Base-by-base conservation (phyloP, 2,888 invertebrate genomes). In the Euproctis similis region DNA sequence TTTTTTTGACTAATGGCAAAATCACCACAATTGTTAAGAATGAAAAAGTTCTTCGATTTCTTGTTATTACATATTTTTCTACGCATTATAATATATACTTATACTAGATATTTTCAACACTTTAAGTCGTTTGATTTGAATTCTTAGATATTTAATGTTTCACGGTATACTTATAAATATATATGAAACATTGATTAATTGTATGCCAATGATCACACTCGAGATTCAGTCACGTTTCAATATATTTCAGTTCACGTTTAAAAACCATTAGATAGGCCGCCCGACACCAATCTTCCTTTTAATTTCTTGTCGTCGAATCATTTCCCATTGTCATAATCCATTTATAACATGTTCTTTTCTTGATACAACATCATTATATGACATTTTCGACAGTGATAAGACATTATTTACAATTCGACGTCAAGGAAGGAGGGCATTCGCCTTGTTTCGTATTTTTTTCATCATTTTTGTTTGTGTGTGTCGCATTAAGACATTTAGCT, bases 21-120 rank as follows among this genome's bases (percentile, higher is more conserved):
- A 72, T 74, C 75, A 66, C 65, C 73, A 76, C 82, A 82, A 82
- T 82, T 82, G 81, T 82, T 82, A 82, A 81, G 80, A 75, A 66
- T 67, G 54, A 62, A 51, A 53, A 38, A 37, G 28, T 51, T 27
- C 56, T 49, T 39, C 34, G 30, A 33, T 26, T 22, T n/a, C n/a
- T n/a, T n/a, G n/a, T n/a, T n/a, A n/a, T n/a, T 34, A 29, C 9
- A 10, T 41, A 26, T 54, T 56, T 49, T 55, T n/a, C 58, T 56
- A 51, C 65, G 59, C 59, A 62, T 71, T 55, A 30, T 58, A 37
- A 24, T 8, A 13, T 63, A 56, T 66, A 56, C 63, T 55, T 64
- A 45, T 63, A 56, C 40, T 53, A 58, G 52, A n/a, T n/a, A n/a
- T n/a, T n/a, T n/a, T n/a, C n/a, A n/a, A n/a, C n/a, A n/a, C n/a